A percentile compares a stretch with the other conserved stretches of the same genome.
phyloP scores from a whole-genome alignment of 2,797 vertebrate species.

The Peromyscus attwateri region DNA sequence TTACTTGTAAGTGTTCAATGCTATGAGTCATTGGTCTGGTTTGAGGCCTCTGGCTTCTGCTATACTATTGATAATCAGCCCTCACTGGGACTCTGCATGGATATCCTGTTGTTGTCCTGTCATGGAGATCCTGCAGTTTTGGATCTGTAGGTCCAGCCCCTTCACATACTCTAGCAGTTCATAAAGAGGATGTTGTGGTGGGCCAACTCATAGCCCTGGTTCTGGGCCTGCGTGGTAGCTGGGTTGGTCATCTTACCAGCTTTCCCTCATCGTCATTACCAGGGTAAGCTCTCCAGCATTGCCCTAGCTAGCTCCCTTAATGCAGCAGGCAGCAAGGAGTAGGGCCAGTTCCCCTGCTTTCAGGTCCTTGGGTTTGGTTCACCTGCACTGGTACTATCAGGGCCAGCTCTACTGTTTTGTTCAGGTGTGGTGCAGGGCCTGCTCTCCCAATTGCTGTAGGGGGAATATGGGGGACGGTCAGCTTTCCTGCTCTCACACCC shows the following conservation, averaged over 20 bases:
- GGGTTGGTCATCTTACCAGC: neutral
- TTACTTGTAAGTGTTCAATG: neutral
- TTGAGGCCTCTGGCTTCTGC: neutral
- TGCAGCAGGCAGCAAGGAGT: neutral
- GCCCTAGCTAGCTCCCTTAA: neutral
- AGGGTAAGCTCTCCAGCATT: neutral
- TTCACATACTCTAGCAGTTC: neutral
- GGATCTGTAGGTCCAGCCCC: neutral
- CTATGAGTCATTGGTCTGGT: neutral
- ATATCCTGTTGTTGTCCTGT: neutral
- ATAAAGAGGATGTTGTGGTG: neutral
- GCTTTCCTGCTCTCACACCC: neutral
- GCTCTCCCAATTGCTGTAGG: neutral
- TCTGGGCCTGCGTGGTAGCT: neutral
- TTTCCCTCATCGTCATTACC: neutral
- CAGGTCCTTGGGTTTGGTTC: neutral
- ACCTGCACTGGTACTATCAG: neutral
- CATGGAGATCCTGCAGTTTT: neutral
- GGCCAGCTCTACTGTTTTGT: neutral
- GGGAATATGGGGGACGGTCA: neutral
- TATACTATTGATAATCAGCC: neutral
- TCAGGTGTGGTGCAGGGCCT: neutral
- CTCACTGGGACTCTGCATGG: neutral
- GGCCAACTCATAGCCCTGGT: neutral
- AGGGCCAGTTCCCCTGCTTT: neutral